Conservation (phyloP, 2,888 invertebrate species). For the Operophtera brumata region DNA sequence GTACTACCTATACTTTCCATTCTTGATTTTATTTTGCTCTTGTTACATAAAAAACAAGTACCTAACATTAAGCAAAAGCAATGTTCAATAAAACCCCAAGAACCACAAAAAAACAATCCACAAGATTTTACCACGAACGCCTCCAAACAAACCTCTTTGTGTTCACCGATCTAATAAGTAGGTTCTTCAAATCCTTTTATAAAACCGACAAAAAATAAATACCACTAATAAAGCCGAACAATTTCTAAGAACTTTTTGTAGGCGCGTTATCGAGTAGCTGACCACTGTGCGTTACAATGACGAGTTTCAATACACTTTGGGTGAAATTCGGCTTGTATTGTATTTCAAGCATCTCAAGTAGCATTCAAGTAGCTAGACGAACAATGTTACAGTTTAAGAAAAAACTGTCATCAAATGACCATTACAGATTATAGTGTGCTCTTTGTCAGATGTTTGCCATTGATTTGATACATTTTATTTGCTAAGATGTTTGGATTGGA, state of each 20-base stretch:
- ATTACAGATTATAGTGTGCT: conserved; percentile 32
- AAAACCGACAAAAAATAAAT: conserved; percentile 40
- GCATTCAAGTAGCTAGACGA: too few species aligned
- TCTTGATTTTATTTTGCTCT: too few species aligned
- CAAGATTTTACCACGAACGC: conserved; percentile 46
- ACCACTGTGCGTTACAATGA: conserved; percentile 47
- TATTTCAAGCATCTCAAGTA: conserved; percentile 51
- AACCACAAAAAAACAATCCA: conserved; percentile 28
- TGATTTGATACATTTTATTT: conserved; percentile 16
- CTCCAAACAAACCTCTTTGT: conserved; percentile 49
- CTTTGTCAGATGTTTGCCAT: conserved; percentile 26
- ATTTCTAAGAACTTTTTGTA: conserved; percentile 45
- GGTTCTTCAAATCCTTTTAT: conserved; percentile 51
- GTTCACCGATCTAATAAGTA: conserved; percentile 39
- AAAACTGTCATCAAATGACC: conserved; percentile 46
- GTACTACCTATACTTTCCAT: too few species aligned
- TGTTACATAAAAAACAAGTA: too few species aligned
- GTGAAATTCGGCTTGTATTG: conserved; percentile 41
- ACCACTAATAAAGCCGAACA: conserved; percentile 40
- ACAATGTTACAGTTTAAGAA: conserved; percentile 27
- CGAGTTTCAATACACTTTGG: conserved; percentile 28
- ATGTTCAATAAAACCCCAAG: conserved; percentile 12
- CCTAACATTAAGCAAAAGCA: neutral
- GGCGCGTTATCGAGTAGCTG: conserved; percentile 40
- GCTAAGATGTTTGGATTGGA: conserved; percentile 2